phyloP scores from a whole-genome alignment of 64 coral and sea anemone genomes.

The Stichodactyla mertensii region DNA sequence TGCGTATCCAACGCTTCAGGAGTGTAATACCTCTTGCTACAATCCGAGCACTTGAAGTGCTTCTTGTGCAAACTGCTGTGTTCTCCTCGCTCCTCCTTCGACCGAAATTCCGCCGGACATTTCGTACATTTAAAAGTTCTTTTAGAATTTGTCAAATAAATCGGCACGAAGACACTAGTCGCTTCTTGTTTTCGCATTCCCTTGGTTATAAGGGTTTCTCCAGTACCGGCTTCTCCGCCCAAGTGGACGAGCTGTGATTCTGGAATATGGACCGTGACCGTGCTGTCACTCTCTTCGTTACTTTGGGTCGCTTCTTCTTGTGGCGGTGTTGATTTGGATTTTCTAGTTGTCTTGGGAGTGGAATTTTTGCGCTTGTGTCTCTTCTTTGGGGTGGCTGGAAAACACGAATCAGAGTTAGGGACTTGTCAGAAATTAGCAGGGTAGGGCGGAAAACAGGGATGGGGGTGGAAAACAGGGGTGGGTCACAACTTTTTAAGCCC shows the following conservation, averaged over 20 bases:
- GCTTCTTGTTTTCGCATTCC: constrained; percentile 70
- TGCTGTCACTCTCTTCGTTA: background rate
- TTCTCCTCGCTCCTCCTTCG: constrained; percentile 44
- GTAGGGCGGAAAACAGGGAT: too few relatives aligned
- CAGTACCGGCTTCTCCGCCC: background rate
- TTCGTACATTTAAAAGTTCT: constrained; percentile 71
- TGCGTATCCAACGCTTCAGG: constrained; percentile 51
- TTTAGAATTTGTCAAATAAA: constrained; percentile 58
- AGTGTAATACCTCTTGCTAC: constrained; percentile 76
- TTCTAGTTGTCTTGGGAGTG: constrained; percentile 83
- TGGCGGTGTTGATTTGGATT: constrained; percentile 21
- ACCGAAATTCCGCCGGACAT: constrained; percentile 66
- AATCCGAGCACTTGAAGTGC: constrained; percentile 68
- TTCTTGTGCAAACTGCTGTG: constrained; percentile 80
- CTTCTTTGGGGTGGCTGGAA: constrained; percentile 51
- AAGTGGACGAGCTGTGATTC: constrained; percentile 83
- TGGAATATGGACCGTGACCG: constrained; percentile 75
- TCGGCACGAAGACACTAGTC: constrained; percentile 84
- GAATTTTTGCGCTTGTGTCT: constrained; percentile 79
- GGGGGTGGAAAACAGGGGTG: too few relatives aligned
- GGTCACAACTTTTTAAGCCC: too few relatives aligned
- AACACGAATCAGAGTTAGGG: background rate
- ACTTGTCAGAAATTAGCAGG: too few relatives aligned
- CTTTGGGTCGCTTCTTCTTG: background rate
- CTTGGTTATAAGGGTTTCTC: background rate